Evolutionary conservation across 2,113 vertebrate species (phyloP).

Genomic region (Ceyx cyanopectus): DNA sequence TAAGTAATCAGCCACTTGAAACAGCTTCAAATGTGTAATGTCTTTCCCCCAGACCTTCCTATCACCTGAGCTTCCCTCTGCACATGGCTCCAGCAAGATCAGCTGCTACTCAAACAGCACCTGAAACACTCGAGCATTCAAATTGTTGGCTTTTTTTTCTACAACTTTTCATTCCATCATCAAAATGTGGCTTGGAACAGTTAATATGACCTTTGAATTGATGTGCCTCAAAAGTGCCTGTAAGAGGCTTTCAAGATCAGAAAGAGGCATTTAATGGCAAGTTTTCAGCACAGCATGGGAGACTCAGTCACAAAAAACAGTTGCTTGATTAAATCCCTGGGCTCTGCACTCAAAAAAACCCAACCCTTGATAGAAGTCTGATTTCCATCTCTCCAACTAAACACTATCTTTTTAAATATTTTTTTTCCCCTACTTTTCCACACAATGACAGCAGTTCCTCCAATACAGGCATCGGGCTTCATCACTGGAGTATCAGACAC

Average conservation of each 20-base stretch:
- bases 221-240: background rate
- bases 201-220: constrained; percentile 21
- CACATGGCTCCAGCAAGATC: background rate
- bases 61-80: background rate
- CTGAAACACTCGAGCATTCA: background rate
- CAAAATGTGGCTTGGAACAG: background rate
- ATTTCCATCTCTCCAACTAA: too few species aligned
- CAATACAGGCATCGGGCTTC: too few species aligned
- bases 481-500: too few species aligned
- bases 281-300: constrained; percentile 23
- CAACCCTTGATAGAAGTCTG: too few species aligned
- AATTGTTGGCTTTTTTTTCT: background rate
- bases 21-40: background rate
- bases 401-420: too few species aligned
- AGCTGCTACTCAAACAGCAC: background rate
- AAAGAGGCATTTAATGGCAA: constrained; percentile 28
- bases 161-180: background rate
- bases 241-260: constrained; percentile 51
- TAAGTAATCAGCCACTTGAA: background rate
- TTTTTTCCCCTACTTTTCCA: too few species aligned
- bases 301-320: too few species aligned
- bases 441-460: too few species aligned
- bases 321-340: too few species aligned
- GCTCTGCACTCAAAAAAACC: too few species aligned
- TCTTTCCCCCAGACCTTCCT: background rate